Conservation (phyloP, 2,888 invertebrate genomes). For the Pseudeuparius sepicola region DNA sequence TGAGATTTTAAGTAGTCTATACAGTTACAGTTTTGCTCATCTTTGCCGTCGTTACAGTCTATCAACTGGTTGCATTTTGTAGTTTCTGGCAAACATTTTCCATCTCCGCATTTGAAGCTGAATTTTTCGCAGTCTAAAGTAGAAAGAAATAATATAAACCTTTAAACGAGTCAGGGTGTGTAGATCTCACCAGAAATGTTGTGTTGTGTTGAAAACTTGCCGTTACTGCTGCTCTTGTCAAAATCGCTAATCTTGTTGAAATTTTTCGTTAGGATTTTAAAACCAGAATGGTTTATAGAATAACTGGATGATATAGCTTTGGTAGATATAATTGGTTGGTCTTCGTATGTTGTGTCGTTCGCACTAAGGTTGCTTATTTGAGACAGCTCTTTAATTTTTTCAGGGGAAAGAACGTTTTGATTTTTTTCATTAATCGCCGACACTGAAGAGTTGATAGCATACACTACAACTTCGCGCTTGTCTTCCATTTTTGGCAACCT, state of each 20-base stretch:
- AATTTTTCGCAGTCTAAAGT: slow-evolving; percentile 22
- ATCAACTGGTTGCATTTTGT: slow-evolving; percentile 61
- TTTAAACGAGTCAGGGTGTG: no score
- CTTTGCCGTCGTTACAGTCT: slow-evolving; percentile 60
- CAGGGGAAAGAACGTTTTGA: slow-evolving; percentile 27
- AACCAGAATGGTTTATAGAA: slow-evolving; percentile 52
- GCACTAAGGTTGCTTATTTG: slow-evolving; percentile 47
- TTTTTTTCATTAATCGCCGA: slow-evolving; percentile 17
- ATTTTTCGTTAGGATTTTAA: slow-evolving; percentile 55
- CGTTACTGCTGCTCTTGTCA: not conserved
- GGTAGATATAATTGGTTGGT: slow-evolving; percentile 46
- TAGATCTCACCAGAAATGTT: no score
- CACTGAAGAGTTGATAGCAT: slow-evolving; percentile 26
- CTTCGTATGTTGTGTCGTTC: slow-evolving; percentile 40
- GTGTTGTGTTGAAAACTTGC: not conserved
- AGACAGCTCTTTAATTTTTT: slow-evolving; percentile 43
- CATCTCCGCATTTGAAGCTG: slow-evolving; percentile 50
- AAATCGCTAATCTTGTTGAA: slow-evolving; percentile 44
- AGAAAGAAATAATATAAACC: slow-evolving; percentile 5
- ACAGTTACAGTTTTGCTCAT: slow-evolving; percentile 63
- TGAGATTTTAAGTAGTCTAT: slow-evolving; percentile 65
- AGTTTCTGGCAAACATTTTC: slow-evolving; percentile 53
- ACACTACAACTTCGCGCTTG: slow-evolving; percentile 20
- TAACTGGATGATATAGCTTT: slow-evolving; percentile 53
- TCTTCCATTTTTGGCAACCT: slow-evolving; percentile 30